Evolutionary conservation across 92 coral and sea anemone genomes (phyloP).

Genomic region (Actinernus sp.): DNA sequence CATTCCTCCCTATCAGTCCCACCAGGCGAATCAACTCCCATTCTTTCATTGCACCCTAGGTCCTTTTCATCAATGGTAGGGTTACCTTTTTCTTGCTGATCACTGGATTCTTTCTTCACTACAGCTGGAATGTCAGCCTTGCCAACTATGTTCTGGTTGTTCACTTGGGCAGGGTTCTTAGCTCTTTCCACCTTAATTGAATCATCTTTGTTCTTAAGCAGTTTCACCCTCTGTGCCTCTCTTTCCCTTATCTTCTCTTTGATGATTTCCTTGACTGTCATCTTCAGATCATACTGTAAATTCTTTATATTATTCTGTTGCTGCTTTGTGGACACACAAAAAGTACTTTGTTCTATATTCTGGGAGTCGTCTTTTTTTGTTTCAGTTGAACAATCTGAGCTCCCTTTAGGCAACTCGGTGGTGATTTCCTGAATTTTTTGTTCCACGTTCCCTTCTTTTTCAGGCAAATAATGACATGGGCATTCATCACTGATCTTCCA

Average conservation of each 20-base stretch:
- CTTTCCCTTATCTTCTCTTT: constrained; percentile 27
- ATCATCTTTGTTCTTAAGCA: too few species aligned
- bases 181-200: too few species aligned
- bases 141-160: not conserved
- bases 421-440: not conserved
- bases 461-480: constrained; percentile 61
- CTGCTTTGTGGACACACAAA: not conserved
- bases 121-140: constrained; percentile 2
- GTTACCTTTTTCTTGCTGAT: not conserved
- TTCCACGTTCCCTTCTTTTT: constrained; percentile 2
- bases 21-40: constrained; percentile 26
- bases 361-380: not conserved
- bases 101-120: constrained; percentile 20
- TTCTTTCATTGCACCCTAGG: constrained; percentile 48
- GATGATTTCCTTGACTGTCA: constrained; percentile 12
- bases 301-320: not conserved
- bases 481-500: constrained; percentile 80
- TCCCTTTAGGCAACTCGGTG: not conserved
- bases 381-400: not conserved
- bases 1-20: constrained; percentile 13
- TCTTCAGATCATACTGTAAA: not conserved
- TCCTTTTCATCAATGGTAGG: constrained; percentile 9
- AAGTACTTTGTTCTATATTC: not conserved
- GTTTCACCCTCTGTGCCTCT: not conserved
- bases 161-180: not conserved